Evolutionary conservation across 1,140 invertebrate genomes (phyloP), one percentile per base, ranked within the genome.

Genomic region (Pararge aegeria): DNA sequence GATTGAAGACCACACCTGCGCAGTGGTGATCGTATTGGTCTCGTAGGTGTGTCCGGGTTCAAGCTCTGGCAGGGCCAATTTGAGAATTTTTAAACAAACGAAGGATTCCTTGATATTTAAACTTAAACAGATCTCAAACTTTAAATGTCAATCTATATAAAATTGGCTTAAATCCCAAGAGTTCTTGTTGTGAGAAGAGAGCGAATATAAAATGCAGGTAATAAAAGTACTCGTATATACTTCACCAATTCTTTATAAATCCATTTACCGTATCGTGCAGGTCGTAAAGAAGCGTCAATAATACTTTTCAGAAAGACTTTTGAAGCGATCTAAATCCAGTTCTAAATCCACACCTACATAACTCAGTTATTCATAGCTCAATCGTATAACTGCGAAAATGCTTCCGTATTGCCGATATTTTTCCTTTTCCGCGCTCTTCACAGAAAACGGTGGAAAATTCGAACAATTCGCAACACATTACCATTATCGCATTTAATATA

Each of bases 341-440:
- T 52, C 58, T 38, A 55, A 61, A 55, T 49, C 49, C 29, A 52
- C 52, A 49, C 24, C 24, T 24, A 24, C 38, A 56, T 44, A 61
- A 60, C 42, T 63, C 46, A 57, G 37, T 63, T 67, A 67, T 67
- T 62, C 60, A 63, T 59, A 58, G 50, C 61, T 53, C 50, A 64
- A 57, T 59, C 52, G 37, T 29, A 24, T 62, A 50, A 42, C 66
- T 54, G 42, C 54, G 57, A 58, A 67, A 68, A 65, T 29, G 50
- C 38, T 46, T 51, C 42, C 60, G 55, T 64, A 60, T 66, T 66
- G 61, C 49, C 50, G 61, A 57, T 64, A 64, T 70, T 66, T 69
- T 70, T 61, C 55, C 55, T 57, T 57, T 62, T 61, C 59, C 60
- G 46, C 34, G 64, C 20, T 42, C 62, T 49, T 46, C 42, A 16